Evolutionary conservation across 2,888 invertebrate species (phyloP).

Genomic region (Agrochola macilenta): DNA sequence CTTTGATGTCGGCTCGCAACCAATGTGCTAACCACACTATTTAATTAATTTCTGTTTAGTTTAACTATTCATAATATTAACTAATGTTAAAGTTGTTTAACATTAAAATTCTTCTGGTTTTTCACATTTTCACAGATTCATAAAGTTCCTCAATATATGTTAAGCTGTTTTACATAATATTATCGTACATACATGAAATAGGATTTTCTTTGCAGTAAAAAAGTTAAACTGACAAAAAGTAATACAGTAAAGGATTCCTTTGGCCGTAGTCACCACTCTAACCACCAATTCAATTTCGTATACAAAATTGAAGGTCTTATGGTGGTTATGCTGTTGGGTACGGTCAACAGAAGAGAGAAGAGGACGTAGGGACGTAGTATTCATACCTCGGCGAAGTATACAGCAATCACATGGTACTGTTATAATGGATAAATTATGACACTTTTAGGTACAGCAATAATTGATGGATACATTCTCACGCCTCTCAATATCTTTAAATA

Average conservation of each 20-base stretch:
- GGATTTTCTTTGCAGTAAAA: background rate
- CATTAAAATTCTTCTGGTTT: slow-evolving; percentile 31
- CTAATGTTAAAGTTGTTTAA: slow-evolving; percentile 28
- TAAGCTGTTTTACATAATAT: background rate
- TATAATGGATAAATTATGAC: background rate
- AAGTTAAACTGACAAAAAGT: background rate
- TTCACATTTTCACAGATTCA: background rate
- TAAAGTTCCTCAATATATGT: background rate
- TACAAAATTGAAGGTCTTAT: background rate
- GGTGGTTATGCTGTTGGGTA: background rate
- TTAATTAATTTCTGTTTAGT: slow-evolving; percentile 50
- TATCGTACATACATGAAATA: background rate
- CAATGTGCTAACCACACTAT: slow-evolving; percentile 36
- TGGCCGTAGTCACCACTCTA: background rate
- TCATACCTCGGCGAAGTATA: too few relatives aligned
- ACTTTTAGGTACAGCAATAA: slow-evolving; percentile 3
- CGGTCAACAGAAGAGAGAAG: background rate
- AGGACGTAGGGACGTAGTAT: background rate
- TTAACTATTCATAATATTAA: slow-evolving; percentile 42
- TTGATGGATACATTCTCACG: slow-evolving; percentile 9
- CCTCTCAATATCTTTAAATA: background rate
- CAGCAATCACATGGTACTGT: background rate
- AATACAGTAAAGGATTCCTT: background rate
- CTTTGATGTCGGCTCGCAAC: slow-evolving; percentile 6
- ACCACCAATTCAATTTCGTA: background rate